Evolutionary conservation across 2,797 vertebrate genomes (phyloP).

Genomic region (Xenops minutus): DNA sequence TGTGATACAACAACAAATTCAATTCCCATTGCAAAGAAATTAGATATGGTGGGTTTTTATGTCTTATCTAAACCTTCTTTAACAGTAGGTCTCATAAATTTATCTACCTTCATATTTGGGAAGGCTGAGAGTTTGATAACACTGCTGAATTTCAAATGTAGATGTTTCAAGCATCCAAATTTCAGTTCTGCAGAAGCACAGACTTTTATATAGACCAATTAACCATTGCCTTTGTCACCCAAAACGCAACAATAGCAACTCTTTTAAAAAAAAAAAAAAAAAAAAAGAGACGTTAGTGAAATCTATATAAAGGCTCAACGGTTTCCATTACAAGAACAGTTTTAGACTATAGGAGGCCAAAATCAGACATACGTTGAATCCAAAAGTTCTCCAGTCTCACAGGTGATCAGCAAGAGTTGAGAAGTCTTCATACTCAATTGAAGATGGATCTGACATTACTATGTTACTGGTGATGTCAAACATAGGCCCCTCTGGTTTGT

Average conservation of each 20-base stretch:
- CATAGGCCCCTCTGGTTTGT: neutral
- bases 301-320: rapidly evolving
- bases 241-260: neutral
- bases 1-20: neutral
- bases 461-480: slow-evolving; percentile 1
- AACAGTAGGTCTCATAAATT: neutral
- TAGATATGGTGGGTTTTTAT: neutral
- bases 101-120: neutral
- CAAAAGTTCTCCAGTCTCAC: neutral
- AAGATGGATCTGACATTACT: neutral
- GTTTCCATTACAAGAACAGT: neutral
- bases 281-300: neutral
- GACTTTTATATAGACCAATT: neutral
- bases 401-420: neutral
- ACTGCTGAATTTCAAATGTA: neutral
- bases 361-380: neutral
- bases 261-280: neutral
- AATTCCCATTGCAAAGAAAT: neutral
- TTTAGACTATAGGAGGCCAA: neutral
- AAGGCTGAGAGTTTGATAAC: neutral
- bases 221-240: neutral
- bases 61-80: neutral
- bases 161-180: neutral
- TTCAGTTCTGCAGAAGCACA: neutral
- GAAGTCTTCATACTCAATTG: neutral